phyloP scores from a whole-genome alignment of 2,113 vertebrate genomes.

The Tragelaphus strepsiceros region DNA sequence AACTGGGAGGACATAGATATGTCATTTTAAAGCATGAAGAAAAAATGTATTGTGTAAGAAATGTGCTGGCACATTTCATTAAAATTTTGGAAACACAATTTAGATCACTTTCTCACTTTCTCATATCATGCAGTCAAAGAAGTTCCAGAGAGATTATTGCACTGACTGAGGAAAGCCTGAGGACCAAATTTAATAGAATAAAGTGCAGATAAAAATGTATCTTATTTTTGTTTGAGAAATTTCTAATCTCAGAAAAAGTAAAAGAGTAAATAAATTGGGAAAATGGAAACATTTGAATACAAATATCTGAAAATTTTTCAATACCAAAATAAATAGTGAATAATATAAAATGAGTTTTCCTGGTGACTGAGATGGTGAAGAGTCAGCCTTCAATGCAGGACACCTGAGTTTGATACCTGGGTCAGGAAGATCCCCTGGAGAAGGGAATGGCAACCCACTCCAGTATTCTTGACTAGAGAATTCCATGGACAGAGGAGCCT shows the following conservation, averaged over 20 bases:
- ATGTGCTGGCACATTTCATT: no score
- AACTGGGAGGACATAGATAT: no score
- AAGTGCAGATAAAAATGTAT: background rate
- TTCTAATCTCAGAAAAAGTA: background rate
- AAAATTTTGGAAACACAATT: no score
- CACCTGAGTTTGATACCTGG: background rate
- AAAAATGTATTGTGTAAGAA: no score
- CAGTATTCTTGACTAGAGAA: background rate
- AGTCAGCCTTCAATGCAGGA: background rate
- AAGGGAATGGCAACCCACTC: background rate
- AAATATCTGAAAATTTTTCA: background rate
- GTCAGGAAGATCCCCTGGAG: background rate
- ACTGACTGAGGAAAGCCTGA: background rate
- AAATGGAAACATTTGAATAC: background rate
- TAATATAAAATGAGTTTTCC: background rate
- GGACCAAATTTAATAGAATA: background rate
- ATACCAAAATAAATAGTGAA: background rate
- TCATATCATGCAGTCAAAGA: no score
- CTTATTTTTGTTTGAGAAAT: background rate
- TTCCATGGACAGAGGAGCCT: background rate
- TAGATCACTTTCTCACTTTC: no score
- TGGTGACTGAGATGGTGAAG: background rate
- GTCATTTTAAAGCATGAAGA: no score
- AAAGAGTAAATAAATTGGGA: background rate
- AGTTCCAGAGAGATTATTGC: background rate